Conservation (phyloP, 2,113 vertebrate species). For the Corythaeola cristata region DNA sequence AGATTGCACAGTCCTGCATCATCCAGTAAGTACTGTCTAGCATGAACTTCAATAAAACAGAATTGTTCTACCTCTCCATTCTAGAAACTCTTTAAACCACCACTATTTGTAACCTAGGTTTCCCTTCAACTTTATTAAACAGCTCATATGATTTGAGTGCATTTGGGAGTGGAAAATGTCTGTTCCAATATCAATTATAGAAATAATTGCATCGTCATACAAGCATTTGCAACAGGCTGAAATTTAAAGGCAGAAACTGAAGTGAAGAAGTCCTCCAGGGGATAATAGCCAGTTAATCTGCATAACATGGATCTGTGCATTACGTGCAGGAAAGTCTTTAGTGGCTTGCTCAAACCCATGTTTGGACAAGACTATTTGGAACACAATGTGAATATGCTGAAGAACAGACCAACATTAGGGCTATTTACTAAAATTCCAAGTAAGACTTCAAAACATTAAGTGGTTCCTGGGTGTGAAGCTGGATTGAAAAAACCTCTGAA, state of each 20-base stretch:
- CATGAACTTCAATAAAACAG: background rate
- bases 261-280: background rate
- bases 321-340: background rate
- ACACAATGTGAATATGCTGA: background rate
- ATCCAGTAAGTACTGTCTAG: background rate
- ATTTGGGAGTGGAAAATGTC: background rate
- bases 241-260: background rate
- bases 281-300: background rate
- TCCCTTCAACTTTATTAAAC: background rate
- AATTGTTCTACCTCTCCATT: background rate
- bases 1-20: background rate
- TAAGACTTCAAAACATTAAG: background rate
- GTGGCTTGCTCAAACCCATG: background rate
- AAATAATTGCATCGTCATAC: background rate
- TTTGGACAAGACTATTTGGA: background rate
- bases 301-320: background rate
- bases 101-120: background rate
- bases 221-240: background rate
- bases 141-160: background rate
- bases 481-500: background rate
- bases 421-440: background rate
- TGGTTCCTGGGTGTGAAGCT: background rate
- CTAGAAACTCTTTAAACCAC: background rate
- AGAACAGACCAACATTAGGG: background rate
- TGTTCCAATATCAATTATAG: background rate